Evolutionary conservation across 2,888 invertebrate genomes (phyloP).

Genomic region (Anorthoa munda): DNA sequence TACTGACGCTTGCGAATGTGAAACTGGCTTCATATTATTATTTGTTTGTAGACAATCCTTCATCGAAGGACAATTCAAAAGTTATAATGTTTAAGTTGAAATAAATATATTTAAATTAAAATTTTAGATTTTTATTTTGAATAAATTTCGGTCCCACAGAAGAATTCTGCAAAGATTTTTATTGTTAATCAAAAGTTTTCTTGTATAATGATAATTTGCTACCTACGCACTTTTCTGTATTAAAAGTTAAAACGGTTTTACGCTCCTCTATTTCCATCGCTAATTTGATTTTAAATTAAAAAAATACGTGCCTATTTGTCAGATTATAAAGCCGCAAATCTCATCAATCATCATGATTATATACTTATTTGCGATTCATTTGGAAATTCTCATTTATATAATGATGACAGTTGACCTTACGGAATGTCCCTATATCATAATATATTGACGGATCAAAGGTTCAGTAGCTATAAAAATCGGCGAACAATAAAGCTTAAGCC

Average conservation of each 20-base stretch:
- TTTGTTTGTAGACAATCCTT: too few species aligned
- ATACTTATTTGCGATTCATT: constrained; percentile 31
- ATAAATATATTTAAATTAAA: too few species aligned
- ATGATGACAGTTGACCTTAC: constrained; percentile 21
- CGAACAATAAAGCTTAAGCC: constrained; percentile 4
- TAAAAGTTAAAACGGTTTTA: not conserved
- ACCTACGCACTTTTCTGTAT: not conserved
- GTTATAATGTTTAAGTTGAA: too few species aligned
- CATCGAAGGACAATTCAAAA: too few species aligned
- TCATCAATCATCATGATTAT: constrained; percentile 37
- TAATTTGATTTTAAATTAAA: constrained; percentile 42
- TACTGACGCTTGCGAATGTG: too few species aligned
- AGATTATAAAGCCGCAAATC: constrained; percentile 27
- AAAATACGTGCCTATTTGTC: constrained; percentile 21
- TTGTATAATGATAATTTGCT: not conserved
- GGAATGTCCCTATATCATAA: not conserved
- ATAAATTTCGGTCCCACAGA: too few species aligned
- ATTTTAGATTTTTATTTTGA: too few species aligned
- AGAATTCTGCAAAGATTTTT: not conserved
- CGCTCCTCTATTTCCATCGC: not conserved
- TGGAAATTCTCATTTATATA: constrained; percentile 30
- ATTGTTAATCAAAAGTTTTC: not conserved
- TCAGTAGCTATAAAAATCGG: constrained; percentile 8
- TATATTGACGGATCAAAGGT: constrained; percentile 1
- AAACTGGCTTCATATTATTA: too few species aligned